Evolutionary conservation across 1,140 invertebrate species (phyloP).

Genomic region (Drepana arcuata): DNA sequence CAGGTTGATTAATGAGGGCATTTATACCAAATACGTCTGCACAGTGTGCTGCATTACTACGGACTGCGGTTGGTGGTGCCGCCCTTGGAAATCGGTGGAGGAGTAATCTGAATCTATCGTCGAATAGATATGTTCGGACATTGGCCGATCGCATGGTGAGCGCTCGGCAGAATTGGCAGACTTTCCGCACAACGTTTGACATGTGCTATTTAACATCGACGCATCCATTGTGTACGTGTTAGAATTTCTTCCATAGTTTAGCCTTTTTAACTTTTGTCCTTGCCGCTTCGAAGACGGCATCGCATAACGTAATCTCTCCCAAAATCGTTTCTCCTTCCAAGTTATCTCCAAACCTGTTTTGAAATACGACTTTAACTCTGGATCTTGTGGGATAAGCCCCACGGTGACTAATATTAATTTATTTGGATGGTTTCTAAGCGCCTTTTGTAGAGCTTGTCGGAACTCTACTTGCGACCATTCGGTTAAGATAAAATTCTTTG

Average conservation of each 20-base stretch:
- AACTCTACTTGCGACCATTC: slow-evolving; percentile 91
- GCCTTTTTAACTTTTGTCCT: slow-evolving; percentile 75
- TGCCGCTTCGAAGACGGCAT: slow-evolving; percentile 81
- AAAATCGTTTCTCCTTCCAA: slow-evolving; percentile 92
- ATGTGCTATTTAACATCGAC: slow-evolving; percentile 73
- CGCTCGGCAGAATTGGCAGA: slow-evolving; percentile 59
- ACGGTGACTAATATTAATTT: slow-evolving; percentile 90
- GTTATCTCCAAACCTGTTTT: slow-evolving; percentile 88
- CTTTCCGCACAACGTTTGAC: slow-evolving; percentile 65
- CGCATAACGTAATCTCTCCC: slow-evolving; percentile 90
- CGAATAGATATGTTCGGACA: slow-evolving; percentile 88
- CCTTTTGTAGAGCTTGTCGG: slow-evolving; percentile 85
- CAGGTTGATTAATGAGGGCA: slow-evolving; percentile 21
- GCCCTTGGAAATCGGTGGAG: slow-evolving; percentile 55
- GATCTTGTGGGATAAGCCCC: slow-evolving; percentile 86
- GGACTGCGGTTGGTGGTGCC: slow-evolving; percentile 53
- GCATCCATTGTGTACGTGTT: slow-evolving; percentile 74
- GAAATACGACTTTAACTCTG: slow-evolving; percentile 88
- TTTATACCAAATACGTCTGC: slow-evolving; percentile 67
- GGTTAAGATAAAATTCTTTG: slow-evolving; percentile 86
- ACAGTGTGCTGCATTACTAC: slow-evolving; percentile 63
- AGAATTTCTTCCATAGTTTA: slow-evolving; percentile 74
- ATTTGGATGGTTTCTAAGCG: slow-evolving; percentile 83
- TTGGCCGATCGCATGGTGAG: slow-evolving; percentile 76
- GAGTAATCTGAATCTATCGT: slow-evolving; percentile 87